Evolutionary conservation across 2,113 vertebrate genomes (phyloP).

Genomic region (Vulpes vulpes): DNA sequence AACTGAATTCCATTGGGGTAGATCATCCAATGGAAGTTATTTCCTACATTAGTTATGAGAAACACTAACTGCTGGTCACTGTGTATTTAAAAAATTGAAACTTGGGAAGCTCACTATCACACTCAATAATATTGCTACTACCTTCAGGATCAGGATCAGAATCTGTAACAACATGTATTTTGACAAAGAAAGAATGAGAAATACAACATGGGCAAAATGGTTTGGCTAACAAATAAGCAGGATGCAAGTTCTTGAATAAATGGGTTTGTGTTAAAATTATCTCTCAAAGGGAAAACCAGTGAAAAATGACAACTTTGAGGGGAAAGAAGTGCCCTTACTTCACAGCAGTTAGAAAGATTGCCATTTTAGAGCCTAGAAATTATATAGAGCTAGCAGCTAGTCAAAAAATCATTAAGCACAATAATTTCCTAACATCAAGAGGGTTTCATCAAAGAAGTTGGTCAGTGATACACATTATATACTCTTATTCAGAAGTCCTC

Average conservation of each 20-base stretch:
- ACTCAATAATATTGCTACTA: background rate
- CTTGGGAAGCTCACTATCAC: background rate
- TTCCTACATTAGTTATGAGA: background rate
- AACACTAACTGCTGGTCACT: background rate
- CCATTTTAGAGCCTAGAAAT: background rate
- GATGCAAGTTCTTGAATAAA: background rate
- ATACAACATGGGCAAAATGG: background rate
- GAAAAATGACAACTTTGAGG: background rate
- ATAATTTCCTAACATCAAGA: background rate
- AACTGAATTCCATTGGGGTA: background rate
- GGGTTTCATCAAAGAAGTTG: background rate
- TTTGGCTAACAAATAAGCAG: background rate
- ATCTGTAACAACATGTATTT: background rate
- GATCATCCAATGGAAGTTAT: background rate
- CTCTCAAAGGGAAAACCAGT: slow-evolving; percentile 10
- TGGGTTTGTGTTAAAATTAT: background rate
- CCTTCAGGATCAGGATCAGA: background rate
- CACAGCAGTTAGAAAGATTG: background rate
- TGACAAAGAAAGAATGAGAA: background rate
- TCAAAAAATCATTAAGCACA: background rate
- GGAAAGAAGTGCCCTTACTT: background rate
- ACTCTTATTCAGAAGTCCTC: background rate
- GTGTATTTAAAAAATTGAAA: background rate
- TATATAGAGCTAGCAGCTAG: background rate
- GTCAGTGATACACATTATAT: background rate